Conservation (phyloP, 2,888 invertebrate genomes). For the Apodemia hepburni region DNA sequence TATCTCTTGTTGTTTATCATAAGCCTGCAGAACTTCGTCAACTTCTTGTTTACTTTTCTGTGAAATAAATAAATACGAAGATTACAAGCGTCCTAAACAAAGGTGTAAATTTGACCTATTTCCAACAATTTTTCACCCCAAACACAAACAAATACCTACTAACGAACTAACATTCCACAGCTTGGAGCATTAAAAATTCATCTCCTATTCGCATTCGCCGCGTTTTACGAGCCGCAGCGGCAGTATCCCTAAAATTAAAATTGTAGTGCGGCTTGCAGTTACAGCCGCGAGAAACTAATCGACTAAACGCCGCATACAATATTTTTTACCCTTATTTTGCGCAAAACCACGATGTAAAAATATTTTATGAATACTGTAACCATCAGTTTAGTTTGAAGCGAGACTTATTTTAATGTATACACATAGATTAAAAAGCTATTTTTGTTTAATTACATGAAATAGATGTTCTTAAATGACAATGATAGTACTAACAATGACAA, state of each 20-base stretch:
- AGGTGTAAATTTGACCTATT: background rate
- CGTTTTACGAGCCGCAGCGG: slow-evolving; percentile 18
- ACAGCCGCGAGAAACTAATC: slow-evolving; percentile 29
- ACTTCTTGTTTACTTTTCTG: too few species aligned
- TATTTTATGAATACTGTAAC: slow-evolving; percentile 8
- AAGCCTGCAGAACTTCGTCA: too few species aligned
- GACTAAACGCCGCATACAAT: slow-evolving; percentile 18
- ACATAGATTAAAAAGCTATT: background rate
- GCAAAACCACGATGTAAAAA: slow-evolving; percentile 24
- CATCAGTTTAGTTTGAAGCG: background rate
- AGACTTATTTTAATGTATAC: background rate
- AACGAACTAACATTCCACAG: background rate
- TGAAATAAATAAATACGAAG: too few species aligned
- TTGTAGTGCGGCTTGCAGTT: slow-evolving; percentile 23
- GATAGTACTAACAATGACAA: too few species aligned
- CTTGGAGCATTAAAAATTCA: slow-evolving; percentile 14
- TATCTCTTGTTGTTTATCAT: too few species aligned
- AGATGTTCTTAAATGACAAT: too few species aligned
- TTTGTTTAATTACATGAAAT: too few species aligned
- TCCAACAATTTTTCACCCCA: background rate
- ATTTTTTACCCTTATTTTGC: slow-evolving; percentile 25
- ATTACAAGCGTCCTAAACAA: too few species aligned
- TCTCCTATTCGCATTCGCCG: slow-evolving; percentile 5
- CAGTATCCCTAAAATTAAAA: slow-evolving; percentile 32
- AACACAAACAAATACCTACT: background rate